These are phyloP conservation scores for Agonopterix alstromeriana DNA, from an alignment of 2,888 invertebrate genomes.

Conservation along the genomic window DNA sequence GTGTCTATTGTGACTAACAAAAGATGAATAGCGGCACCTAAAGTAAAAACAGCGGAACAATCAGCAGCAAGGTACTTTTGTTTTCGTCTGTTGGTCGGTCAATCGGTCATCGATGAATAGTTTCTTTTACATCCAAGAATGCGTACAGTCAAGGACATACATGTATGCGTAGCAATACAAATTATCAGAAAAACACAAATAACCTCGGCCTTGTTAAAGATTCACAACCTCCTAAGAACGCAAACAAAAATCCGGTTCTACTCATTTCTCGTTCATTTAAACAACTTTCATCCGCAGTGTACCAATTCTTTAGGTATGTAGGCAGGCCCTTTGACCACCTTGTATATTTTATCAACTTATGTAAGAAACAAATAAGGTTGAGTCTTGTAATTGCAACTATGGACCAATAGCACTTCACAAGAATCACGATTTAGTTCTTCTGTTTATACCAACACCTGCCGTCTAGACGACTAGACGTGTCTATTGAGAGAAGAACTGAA, in stretches of 20 bases:
- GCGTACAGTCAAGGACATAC: neutral
- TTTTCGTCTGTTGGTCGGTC: no score
- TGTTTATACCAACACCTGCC: no score
- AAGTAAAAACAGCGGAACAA: neutral
- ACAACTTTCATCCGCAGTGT: constrained; percentile 57
- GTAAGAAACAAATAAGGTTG: constrained; percentile 4
- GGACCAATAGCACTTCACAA: no score
- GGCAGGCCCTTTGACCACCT: neutral
- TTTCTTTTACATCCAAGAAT: neutral
- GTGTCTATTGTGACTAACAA: no score
- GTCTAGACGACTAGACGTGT: no score
- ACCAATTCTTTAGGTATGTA: constrained; percentile 29
- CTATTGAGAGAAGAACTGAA: no score
- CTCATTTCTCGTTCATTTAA: constrained; percentile 46
- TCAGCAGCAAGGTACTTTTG: neutral
- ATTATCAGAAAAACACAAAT: constrained; percentile 27
- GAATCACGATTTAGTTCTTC: no score
- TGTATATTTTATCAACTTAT: constrained; percentile 1
- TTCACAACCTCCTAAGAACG: constrained; percentile 23
- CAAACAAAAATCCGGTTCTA: constrained; percentile 57
- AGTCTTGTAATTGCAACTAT: no score
- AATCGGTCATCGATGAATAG: no score
- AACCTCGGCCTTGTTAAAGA: constrained; percentile 40
- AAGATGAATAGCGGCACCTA: neutral
- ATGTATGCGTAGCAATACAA: neutral